Evolutionary conservation across 2,888 invertebrate genomes (phyloP).

Genomic region (Lithophane semibrunnea): DNA sequence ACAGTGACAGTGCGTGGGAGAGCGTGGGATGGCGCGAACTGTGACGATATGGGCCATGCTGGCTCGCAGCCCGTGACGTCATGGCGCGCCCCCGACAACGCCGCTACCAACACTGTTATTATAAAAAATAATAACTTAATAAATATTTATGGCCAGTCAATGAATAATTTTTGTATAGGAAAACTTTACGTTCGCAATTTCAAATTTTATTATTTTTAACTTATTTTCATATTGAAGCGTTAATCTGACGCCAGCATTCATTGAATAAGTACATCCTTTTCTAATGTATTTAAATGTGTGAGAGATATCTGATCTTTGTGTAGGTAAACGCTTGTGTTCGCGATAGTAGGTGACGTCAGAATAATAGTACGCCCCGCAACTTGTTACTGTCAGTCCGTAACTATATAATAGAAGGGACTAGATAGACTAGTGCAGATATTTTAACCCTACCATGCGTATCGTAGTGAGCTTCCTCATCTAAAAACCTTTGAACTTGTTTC

Average conservation of each 20-base stretch:
- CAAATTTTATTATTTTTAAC: constrained; percentile 13
- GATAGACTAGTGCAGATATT: background rate
- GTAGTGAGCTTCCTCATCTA: too few relatives aligned
- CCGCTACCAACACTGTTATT: constrained; percentile 47
- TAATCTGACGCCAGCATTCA: background rate
- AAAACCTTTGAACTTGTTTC: background rate
- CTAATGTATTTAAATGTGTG: background rate
- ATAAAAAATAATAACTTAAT: constrained; percentile 60
- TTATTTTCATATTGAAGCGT: constrained; percentile 27
- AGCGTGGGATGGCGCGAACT: constrained; percentile 41
- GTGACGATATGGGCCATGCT: constrained; percentile 71
- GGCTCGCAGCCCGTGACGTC: constrained; percentile 73
- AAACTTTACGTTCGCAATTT: constrained; percentile 29
- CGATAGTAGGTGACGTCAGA: constrained; percentile 2
- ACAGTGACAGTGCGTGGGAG: constrained; percentile 60
- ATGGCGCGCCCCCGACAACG: constrained; percentile 62
- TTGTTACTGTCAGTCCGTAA: constrained; percentile 21
- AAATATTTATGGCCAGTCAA: constrained; percentile 60
- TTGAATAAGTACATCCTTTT: background rate
- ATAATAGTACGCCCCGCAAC: constrained; percentile 3
- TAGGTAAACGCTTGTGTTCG: background rate
- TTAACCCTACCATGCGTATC: background rate
- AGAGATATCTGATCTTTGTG: background rate
- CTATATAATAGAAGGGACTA: constrained; percentile 9
- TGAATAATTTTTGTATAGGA: constrained; percentile 52